Evolutionary conservation across 2,113 vertebrate species (phyloP), one percentile per base, ranked within the genome.

Genomic region (Redunca redunca): DNA sequence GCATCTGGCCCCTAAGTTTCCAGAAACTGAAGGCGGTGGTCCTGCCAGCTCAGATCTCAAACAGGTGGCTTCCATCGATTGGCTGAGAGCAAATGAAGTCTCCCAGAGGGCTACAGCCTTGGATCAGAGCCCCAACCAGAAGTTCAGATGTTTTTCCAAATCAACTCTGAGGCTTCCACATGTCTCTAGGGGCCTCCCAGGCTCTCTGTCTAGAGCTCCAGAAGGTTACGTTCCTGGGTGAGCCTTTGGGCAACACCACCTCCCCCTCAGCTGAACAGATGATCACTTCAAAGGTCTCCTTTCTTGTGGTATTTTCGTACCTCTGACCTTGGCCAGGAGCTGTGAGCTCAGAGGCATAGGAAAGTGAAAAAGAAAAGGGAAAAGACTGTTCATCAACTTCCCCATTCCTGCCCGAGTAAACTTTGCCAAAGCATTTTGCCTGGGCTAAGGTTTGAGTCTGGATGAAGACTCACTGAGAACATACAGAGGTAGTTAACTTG

Each of bases 261-360:
- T 78, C 86, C 92, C 87, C 33, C 82, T 85, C n/a, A 26, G 36
- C 71, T n/a, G 92, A 88, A 46, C 43, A 67, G 58, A 85, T 11
- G 64, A 74, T 33, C 55, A 91, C 97, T 96, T 97, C 96, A 98
- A 96, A 97, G 83, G 25, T 86, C 83, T 97, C 67, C 92, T 96
- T 97, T 83, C 60, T 78, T 95, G 82, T 95, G 93, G 94, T 89
- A 84, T 97, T 95, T 95, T 21, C 43, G 46, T 86, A 67, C 95
- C 86, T 97, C 90, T 90, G 88, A 95, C 53, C 80, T 92, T 97
- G 93, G 94, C 97, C 77, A 95, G 78, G 58, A 80, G 97, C 64
- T 60, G n/a, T 93, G 36, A 40, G 50, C 74, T 77, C 82, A 91
- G 95, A 96, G 88, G 67, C 46, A 0, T 58, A 53, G 13, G 46